phyloP scores from a whole-genome alignment of 2,113 vertebrate genomes.

The Proterorhinus semilunaris region DNA sequence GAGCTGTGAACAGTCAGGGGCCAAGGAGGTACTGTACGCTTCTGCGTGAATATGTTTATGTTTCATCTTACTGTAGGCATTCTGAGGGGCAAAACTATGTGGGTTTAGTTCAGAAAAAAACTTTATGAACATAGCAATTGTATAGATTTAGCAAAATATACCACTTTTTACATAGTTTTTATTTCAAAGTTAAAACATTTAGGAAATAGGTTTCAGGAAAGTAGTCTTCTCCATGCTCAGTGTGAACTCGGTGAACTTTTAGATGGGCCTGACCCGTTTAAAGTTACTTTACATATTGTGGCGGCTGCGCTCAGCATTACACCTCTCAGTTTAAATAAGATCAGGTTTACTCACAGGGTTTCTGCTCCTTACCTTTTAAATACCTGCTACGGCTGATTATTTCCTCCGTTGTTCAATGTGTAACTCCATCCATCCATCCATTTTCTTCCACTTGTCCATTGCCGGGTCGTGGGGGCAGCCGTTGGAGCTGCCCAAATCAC shows the following conservation, averaged over 20 bases:
- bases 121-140: no score
- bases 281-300: constrained; percentile 66
- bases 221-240: constrained; percentile 31
- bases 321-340: constrained; percentile 63
- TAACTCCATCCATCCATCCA: neutral
- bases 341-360: constrained; percentile 50
- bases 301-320: constrained; percentile 57
- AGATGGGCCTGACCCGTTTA: constrained; percentile 52
- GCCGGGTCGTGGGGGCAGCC: no score
- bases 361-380: constrained; percentile 7
- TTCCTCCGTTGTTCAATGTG: constrained; percentile 24
- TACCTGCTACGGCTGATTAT: constrained; percentile 14
- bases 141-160: no score
- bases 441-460: no score
- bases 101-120: no score
- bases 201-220: constrained; percentile 38
- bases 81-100: constrained; percentile 20
- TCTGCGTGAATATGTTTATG: constrained; percentile 44
- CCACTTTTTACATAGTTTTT: neutral
- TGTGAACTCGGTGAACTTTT: constrained; percentile 57
- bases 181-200: constrained; percentile 16
- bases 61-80: constrained; percentile 38
- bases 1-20: constrained; percentile 63
- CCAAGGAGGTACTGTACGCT: constrained; percentile 44
- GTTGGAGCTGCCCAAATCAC: no score